Evolutionary conservation across 30 jellyfish, hydroid and myxozoan species (phyloP), one percentile per base, ranked within the genome.

Genomic region (Pelagia noctiluca): DNA sequence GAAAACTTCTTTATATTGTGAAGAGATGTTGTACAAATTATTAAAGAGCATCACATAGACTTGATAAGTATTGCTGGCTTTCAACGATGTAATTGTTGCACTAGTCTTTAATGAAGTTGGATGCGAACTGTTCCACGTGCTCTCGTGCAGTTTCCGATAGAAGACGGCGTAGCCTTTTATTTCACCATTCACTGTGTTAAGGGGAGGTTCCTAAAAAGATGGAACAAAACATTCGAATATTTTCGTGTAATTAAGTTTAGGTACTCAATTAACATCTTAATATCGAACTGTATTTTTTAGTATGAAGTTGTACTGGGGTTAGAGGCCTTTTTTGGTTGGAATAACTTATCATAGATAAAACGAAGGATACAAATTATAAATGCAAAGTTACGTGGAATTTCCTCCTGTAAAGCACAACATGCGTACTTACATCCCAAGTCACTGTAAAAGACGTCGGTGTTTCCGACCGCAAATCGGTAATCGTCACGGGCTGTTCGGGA

Each of bases 401-500:
- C 18, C n/a, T 19, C 2, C 29, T 61, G 52, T 33, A 61, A 61
- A 21, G 28, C 0, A 61, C 28, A 28, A 2, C 22, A 19, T 21
- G 0, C 31, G 35, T 18, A 71, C 85, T 16, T 35, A 89, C 97
- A 90, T 26, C 32, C 97, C 97, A 89, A 26, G 35, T 32, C 13
- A 89, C 34, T 1, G 21, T 32, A 29, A 89, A 80, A 0, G 97
- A 61, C 22, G 71, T 50, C 0, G 91, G 83, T 23, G 75, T 71
- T 2, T 52, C 76, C 22, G 95, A 83, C 26, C 16, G 78, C 69
- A 82, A 35, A 1, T 19, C 1, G 24, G 90, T 81, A 53, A 88
- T 82, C 1, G 32, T 73, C n/a, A 71, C 90, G 24, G 93, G 95
- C 28, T 64, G 77, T 33, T 82, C 94, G 13, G 89, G 90, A 66